These are phyloP conservation scores for Sinotaia quadrata DNA, from an alignment of 2,888 invertebrate genomes.

Conservation along the genomic window DNA sequence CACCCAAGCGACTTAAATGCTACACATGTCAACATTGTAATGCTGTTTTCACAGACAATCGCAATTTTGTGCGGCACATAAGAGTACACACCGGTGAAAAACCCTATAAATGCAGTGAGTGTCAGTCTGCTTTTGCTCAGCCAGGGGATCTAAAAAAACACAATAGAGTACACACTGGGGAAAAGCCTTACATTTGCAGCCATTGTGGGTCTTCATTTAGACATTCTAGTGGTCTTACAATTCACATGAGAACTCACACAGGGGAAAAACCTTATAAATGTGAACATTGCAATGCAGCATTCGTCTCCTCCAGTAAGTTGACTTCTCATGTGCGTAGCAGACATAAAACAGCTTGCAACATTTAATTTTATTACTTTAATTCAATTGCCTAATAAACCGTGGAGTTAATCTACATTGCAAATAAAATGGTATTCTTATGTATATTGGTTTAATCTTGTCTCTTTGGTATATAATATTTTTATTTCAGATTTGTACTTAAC, in stretches of 20 bases:
- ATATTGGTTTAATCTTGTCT: too few relatives aligned
- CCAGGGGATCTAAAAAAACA: constrained; percentile 23
- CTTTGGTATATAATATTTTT: too few relatives aligned
- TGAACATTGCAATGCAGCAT: constrained; percentile 8
- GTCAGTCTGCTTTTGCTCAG: constrained; percentile 21
- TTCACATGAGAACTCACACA: constrained; percentile 11
- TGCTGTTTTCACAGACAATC: constrained; percentile 8
- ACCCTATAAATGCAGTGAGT: constrained; percentile 19
- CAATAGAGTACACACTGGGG: constrained; percentile 14
- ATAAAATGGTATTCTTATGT: too few relatives aligned
- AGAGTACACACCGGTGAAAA: constrained; percentile 28
- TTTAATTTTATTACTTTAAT: too few relatives aligned
- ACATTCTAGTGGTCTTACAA: constrained; percentile 9
- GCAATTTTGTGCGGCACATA: constrained; percentile 11
- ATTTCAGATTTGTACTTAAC: too few relatives aligned
- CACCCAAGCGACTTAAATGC: neutral
- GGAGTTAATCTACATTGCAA: too few relatives aligned
- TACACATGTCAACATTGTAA: constrained; percentile 5
- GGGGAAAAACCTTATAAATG: constrained; percentile 12
- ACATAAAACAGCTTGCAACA: too few relatives aligned
- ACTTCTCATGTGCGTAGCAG: constrained; percentile 8
- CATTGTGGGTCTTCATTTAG: constrained; percentile 19
- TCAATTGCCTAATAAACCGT: too few relatives aligned
- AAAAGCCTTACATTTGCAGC: constrained; percentile 24
- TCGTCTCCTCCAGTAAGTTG: constrained; percentile 12